phyloP scores from a whole-genome alignment of 2,888 invertebrate species.

The Drosophila anomalata region DNA sequence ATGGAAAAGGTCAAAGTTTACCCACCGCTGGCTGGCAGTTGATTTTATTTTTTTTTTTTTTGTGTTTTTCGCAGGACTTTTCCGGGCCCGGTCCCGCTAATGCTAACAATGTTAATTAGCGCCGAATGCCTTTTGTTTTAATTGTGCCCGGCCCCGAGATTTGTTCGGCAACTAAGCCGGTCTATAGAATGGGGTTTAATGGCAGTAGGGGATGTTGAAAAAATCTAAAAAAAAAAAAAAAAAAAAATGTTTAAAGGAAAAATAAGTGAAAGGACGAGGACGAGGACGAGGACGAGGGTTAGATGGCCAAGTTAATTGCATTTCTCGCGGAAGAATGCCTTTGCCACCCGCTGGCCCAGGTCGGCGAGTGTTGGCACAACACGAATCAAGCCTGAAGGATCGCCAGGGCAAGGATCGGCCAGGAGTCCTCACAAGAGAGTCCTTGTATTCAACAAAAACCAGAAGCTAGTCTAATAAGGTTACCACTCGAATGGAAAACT shows the following conservation, averaged over 20 bases:
- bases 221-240: not conserved
- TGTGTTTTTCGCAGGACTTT: not conserved
- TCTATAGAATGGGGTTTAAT: not conserved
- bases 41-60: not conserved
- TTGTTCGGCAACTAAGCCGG: slow-evolving; percentile 27
- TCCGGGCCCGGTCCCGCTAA: slow-evolving; percentile 13
- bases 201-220: not conserved
- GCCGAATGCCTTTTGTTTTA: slow-evolving; percentile 49
- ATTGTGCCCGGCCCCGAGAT: slow-evolving; percentile 38
- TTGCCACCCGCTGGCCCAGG: slow-evolving; percentile 69
- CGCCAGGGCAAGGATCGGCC: slow-evolving; percentile 2
- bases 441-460: not conserved
- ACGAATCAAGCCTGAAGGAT: slow-evolving; percentile 67
- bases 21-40: slow-evolving; percentile 15
- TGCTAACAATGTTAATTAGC: slow-evolving; percentile 62
- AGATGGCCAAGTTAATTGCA: slow-evolving; percentile 62
- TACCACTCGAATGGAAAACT: slow-evolving; percentile 62
- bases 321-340: slow-evolving; percentile 64
- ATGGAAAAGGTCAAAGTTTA: slow-evolving; percentile 38
- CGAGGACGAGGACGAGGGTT: slow-evolving; percentile 6
- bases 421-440: not conserved
- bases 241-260: not conserved
- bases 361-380: slow-evolving; percentile 78
- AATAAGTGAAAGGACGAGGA: slow-evolving; percentile 2
- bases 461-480: slow-evolving; percentile 62